Conservation (phyloP, 2,113 vertebrate species). For the Hystrix brachyura region DNA sequence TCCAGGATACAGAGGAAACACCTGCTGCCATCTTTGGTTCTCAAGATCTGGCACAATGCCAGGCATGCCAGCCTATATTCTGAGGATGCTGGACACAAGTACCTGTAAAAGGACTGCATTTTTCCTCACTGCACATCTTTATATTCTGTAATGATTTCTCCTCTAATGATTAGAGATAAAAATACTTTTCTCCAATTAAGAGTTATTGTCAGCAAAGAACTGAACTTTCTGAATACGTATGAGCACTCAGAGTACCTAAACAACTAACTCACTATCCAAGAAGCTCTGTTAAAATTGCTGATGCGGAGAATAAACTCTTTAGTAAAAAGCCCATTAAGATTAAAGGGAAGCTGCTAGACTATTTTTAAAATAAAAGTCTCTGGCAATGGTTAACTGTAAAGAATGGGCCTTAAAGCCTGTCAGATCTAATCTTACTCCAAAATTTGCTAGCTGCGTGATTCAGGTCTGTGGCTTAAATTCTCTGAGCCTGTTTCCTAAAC, state of each 20-base stretch:
- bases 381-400: slow-evolving; percentile 53
- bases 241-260: slow-evolving; percentile 1
- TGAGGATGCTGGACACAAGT: neutral
- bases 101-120: slow-evolving; percentile 4
- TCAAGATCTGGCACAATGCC: neutral
- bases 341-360: neutral
- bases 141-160: neutral
- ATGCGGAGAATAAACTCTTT: neutral
- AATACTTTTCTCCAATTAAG: neutral
- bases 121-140: neutral
- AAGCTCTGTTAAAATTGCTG: slow-evolving; percentile 24
- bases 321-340: slow-evolving; percentile 8
- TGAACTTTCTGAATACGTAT: slow-evolving; percentile 30
- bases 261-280: neutral
- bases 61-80: neutral
- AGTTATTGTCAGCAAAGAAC: neutral
- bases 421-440: neutral
- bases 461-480: neutral
- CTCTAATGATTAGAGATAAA: neutral
- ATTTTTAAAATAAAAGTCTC: neutral
- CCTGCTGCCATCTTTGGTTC: neutral
- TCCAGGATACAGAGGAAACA: neutral
- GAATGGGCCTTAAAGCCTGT: neutral
- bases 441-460: neutral
- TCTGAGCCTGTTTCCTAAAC: slow-evolving; percentile 13